These are phyloP conservation scores for Vespertilio murinus DNA, from an alignment of 2,797 vertebrate species.

Conservation along the genomic window DNA sequence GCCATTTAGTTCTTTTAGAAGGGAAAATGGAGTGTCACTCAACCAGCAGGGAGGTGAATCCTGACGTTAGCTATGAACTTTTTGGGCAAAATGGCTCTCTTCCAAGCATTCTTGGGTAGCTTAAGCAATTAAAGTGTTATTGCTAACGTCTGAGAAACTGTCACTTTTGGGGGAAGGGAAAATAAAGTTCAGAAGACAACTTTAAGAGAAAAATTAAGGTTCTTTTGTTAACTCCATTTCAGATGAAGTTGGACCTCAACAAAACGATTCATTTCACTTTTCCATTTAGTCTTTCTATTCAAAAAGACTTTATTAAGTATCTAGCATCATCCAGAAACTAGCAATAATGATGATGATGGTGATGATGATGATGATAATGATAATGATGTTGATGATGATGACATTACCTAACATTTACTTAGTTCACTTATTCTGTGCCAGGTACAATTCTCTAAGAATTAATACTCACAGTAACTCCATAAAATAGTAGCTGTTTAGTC, in stretches of 20 bases:
- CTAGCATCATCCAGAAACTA: conserved; percentile 4
- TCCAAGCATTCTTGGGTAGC: conserved; percentile 19
- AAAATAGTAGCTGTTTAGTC: not conserved
- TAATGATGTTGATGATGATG: not conserved
- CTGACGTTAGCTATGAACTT: conserved; percentile 57
- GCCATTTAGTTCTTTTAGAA: conserved; percentile 72
- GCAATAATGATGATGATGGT: too few relatives aligned
- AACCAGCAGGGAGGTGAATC: conserved; percentile 72
- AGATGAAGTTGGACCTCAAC: not conserved
- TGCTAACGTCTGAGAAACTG: conserved; percentile 40
- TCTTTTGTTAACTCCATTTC: conserved; percentile 43
- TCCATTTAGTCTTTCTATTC: not conserved
- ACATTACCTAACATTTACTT: not conserved
- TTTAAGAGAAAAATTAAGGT: conserved; percentile 30
- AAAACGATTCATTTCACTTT: not conserved
- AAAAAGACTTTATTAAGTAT: not conserved
- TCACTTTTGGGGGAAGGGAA: not conserved
- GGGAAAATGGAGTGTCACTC: conserved; percentile 69
- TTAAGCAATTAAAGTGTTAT: conserved; percentile 50
- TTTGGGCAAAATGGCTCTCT: conserved; percentile 59
- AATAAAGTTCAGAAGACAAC: conserved; percentile 9
- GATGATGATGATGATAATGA: not conserved
- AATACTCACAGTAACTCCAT: not conserved
- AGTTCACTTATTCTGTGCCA: not conserved
- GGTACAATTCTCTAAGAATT: not conserved